Percentiles rank a stretch among this genome's conserved stretches.
Conservation (phyloP, 2,888 invertebrate species). For the Acleris cristana region DNA sequence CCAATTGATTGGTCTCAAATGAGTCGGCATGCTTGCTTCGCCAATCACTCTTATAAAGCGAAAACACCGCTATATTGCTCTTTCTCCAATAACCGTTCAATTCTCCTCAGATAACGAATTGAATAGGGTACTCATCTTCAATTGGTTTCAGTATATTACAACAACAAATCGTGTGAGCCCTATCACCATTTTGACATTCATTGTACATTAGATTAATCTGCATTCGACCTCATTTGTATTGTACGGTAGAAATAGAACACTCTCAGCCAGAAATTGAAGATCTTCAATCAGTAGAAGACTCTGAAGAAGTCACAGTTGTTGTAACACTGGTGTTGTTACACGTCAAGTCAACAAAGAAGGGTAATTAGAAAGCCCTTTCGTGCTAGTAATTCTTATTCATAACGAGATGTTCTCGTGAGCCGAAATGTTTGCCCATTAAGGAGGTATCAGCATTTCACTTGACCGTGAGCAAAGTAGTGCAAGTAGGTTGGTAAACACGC, state of each 20-base stretch:
- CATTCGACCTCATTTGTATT: conserved; percentile 34
- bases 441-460: conserved; percentile 36
- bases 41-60: background rate
- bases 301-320: background rate
- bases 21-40: background rate
- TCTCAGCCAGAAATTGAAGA: conserved; percentile 15
- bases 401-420: conserved; percentile 62
- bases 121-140: conserved; percentile 14
- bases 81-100: conserved; percentile 12
- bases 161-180: conserved; percentile 30
- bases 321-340: conserved; percentile 19
- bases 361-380: conserved; percentile 65
- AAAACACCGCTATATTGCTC: background rate
- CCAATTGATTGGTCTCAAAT: too few species aligned
- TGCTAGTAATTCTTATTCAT: conserved; percentile 46
- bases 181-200: conserved; percentile 31
- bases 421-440: conserved; percentile 49
- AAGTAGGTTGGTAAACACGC: conserved; percentile 33
- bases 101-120: conserved; percentile 18
- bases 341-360: conserved; percentile 47
- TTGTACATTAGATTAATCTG: conserved; percentile 34
- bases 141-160: conserved; percentile 31
- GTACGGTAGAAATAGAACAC: conserved; percentile 23
- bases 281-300: background rate
- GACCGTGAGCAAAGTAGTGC: conserved; percentile 32